phyloP scores from a whole-genome alignment of 2,797 vertebrate genomes.

The Xenops minutus region DNA sequence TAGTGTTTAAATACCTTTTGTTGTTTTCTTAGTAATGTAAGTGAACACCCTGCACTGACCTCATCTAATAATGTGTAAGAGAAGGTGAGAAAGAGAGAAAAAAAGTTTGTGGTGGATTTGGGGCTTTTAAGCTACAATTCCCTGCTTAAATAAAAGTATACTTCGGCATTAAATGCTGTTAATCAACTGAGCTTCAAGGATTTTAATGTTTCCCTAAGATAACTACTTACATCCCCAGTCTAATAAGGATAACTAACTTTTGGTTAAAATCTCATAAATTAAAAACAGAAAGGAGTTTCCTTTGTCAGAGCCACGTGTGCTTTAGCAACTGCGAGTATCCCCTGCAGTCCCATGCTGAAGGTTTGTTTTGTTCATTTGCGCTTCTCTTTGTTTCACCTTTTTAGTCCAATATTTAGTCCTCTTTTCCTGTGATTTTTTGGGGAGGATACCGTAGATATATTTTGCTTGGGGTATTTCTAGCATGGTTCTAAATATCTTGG shows the following conservation, averaged over 20 bases:
- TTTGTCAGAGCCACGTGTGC: not conserved
- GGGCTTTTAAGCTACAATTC: not conserved
- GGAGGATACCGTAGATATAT: not conserved
- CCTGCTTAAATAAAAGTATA: not conserved
- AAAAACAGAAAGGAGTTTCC: not conserved
- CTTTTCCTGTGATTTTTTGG: not conserved
- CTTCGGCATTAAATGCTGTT: not conserved
- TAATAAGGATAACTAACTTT: not conserved
- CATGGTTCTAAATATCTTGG: not conserved
- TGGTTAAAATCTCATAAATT: not conserved
- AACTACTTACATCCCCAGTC: not conserved
- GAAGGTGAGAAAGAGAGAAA: not conserved
- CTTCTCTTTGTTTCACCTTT: not conserved
- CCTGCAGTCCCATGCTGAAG: not conserved
- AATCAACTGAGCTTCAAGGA: not conserved
- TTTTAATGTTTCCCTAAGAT: not conserved
- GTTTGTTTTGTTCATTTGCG: not conserved
- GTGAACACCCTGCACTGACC: not conserved
- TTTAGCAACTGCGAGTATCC: not conserved
- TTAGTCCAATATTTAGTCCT: not conserved
- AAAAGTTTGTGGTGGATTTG: not conserved
- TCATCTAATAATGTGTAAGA: not conserved
- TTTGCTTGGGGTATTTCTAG: not conserved
- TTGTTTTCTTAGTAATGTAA: conserved; percentile 24
- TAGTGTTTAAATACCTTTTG: not conserved